A percentile compares a stretch with the other conserved stretches of the same genome.
phyloP scores from a whole-genome alignment of 2,113 vertebrate genomes.

The Atlantisia rogersi region DNA sequence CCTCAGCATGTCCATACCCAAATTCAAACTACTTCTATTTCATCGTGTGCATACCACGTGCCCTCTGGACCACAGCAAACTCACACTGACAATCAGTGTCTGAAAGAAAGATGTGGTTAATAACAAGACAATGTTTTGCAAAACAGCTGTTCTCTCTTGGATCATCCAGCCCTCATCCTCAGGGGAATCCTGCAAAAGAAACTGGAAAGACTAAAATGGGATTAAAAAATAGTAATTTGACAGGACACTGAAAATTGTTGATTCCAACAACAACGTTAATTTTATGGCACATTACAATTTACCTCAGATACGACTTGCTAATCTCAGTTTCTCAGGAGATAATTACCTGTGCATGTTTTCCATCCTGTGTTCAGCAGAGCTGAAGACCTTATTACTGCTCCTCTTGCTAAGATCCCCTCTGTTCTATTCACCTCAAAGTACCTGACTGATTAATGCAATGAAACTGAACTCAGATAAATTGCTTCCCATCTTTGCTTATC shows the following conservation, averaged over 20 bases:
- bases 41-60: not conserved
- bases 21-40: not conserved
- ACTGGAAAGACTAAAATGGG: not conserved
- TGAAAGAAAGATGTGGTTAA: not conserved
- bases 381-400: slow-evolving; percentile 37
- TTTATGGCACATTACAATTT: slow-evolving; percentile 1
- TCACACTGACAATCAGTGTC: not conserved
- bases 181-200: not conserved
- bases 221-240: not conserved
- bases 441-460: slow-evolving; percentile 37
- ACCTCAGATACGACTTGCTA: not conserved
- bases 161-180: not conserved
- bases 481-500: slow-evolving; percentile 2
- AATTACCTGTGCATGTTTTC: slow-evolving; percentile 47
- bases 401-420: slow-evolving; percentile 9
- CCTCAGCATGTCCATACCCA: not conserved
- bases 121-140: not conserved
- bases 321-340: slow-evolving; percentile 37
- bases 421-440: slow-evolving; percentile 37
- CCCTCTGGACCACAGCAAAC: not conserved
- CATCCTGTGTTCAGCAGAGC: not conserved
- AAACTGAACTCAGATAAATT: slow-evolving; percentile 27
- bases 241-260: not conserved
- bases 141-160: not conserved
- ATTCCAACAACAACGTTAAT: not conserved